These are phyloP conservation scores for Pteruthius melanotis DNA, from an alignment of 2,113 vertebrate genomes.

Conservation along the genomic window DNA sequence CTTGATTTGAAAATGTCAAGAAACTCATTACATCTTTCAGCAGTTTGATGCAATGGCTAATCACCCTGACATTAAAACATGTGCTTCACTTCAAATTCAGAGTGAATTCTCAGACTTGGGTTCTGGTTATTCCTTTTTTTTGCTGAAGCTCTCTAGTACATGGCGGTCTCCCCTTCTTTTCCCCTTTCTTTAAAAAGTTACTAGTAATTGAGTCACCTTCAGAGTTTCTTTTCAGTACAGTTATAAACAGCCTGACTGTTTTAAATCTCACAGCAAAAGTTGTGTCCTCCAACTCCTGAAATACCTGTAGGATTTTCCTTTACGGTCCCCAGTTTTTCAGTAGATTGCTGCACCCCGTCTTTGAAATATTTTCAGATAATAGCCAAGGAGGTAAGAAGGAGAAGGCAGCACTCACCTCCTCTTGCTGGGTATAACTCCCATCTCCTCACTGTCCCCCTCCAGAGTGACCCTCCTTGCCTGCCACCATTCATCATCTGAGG, in stretches of 20 bases:
- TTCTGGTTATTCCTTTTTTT: neutral
- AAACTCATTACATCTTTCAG: slow-evolving; percentile 17
- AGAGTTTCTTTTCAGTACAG: neutral
- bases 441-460: slow-evolving; percentile 95
- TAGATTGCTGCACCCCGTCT: neutral
- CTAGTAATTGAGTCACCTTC: neutral
- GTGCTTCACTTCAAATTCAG: neutral
- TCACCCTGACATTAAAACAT: slow-evolving; percentile 38
- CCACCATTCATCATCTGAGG: slow-evolving; percentile 98
- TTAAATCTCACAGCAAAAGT: neutral
- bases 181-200: neutral
- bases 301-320: neutral
- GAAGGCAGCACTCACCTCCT: slow-evolving; percentile 77
- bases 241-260: neutral
- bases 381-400: neutral
- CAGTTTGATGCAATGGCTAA: slow-evolving; percentile 31
- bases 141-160: neutral
- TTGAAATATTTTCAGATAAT: neutral
- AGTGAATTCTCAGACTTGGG: neutral
- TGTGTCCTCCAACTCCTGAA: neutral
- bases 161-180: neutral
- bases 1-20: slow-evolving; percentile 54
- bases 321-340: neutral
- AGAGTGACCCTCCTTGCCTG: slow-evolving; percentile 88
- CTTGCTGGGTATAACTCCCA: slow-evolving; percentile 98